Evolutionary conservation across 2,888 invertebrate species (phyloP).

Genomic region (Choristoneura rosaceana): DNA sequence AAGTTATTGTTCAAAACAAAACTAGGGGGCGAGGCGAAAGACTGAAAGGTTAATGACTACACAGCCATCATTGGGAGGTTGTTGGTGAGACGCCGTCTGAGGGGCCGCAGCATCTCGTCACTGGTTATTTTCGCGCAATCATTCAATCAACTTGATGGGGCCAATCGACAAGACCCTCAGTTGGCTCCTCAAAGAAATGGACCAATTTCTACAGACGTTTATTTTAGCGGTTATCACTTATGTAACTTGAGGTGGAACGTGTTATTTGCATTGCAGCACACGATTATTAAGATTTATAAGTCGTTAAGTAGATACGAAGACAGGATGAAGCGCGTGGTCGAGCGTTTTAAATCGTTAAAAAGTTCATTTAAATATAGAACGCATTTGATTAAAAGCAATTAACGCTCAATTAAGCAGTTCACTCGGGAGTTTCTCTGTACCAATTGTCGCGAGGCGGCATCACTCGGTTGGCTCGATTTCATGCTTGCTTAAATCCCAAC

Average conservation of each 20-base stretch:
- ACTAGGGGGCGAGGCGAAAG: slow-evolving; percentile 51
- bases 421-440: slow-evolving; percentile 69
- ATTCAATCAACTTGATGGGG: slow-evolving; percentile 82
- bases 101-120: slow-evolving; percentile 71
- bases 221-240: slow-evolving; percentile 38
- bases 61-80: slow-evolving; percentile 65
- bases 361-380: slow-evolving; percentile 84
- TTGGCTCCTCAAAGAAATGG: slow-evolving; percentile 77
- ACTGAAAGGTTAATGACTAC: slow-evolving; percentile 72
- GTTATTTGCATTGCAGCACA: neutral
- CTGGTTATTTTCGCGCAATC: slow-evolving; percentile 82
- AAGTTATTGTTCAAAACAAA: slow-evolving; percentile 44
- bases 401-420: slow-evolving; percentile 80
- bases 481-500: slow-evolving; percentile 51
- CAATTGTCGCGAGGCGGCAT: slow-evolving; percentile 72
- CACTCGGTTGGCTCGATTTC: slow-evolving; percentile 65
- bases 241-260: slow-evolving; percentile 7
- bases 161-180: slow-evolving; percentile 82
- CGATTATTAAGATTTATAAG: neutral
- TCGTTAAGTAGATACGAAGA: neutral
- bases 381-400: slow-evolving; percentile 84
- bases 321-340: slow-evolving; percentile 24
- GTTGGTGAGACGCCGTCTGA: slow-evolving; percentile 61
- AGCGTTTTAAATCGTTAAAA: slow-evolving; percentile 69
- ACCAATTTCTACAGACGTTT: slow-evolving; percentile 58